Conservation (phyloP, 2,113 vertebrate genomes). For the Notarius quadriscutis region DNA sequence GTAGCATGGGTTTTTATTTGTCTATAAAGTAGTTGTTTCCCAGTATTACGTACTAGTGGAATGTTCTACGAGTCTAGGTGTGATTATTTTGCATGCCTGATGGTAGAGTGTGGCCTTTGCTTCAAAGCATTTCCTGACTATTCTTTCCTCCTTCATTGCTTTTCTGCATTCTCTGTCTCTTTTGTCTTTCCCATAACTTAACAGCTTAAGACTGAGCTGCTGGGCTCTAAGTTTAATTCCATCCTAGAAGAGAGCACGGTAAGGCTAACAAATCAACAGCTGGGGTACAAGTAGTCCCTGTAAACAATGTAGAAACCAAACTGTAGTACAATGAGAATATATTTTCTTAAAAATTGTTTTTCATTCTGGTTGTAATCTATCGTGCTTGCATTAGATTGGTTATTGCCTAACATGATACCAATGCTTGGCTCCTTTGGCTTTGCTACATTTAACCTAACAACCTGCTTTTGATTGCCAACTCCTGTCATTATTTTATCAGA, state of each 20-base stretch:
- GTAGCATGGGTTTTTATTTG: not conserved
- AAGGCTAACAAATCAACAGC: constrained; percentile 65
- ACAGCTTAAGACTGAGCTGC: constrained; percentile 85
- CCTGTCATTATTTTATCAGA: constrained; percentile 22
- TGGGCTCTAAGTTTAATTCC: constrained; percentile 86
- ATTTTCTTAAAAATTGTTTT: constrained; percentile 58
- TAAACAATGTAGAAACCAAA: constrained; percentile 26
- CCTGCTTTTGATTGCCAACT: constrained; percentile 32
- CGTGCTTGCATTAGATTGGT: constrained; percentile 60
- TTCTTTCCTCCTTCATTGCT: constrained; percentile 78
- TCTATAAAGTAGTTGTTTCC: not conserved
- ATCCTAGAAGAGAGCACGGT: constrained; percentile 84
- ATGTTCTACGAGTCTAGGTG: not conserved
- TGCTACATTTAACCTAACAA: constrained; percentile 27
- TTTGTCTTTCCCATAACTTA: constrained; percentile 76
- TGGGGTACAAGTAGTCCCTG: constrained; percentile 5
- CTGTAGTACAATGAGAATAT: not conserved
- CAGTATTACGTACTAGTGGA: not conserved
- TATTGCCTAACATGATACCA: constrained; percentile 57
- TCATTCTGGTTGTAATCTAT: constrained; percentile 43
- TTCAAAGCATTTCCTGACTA: constrained; percentile 67
- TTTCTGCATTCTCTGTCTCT: constrained; percentile 78
- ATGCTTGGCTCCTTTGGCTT: constrained; percentile 33
- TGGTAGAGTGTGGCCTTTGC: constrained; percentile 41
- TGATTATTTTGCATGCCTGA: constrained; percentile 25